These are phyloP conservation scores for Bombus confusus DNA, from an alignment of 1,140 invertebrate genomes.

Conservation along the genomic window DNA sequence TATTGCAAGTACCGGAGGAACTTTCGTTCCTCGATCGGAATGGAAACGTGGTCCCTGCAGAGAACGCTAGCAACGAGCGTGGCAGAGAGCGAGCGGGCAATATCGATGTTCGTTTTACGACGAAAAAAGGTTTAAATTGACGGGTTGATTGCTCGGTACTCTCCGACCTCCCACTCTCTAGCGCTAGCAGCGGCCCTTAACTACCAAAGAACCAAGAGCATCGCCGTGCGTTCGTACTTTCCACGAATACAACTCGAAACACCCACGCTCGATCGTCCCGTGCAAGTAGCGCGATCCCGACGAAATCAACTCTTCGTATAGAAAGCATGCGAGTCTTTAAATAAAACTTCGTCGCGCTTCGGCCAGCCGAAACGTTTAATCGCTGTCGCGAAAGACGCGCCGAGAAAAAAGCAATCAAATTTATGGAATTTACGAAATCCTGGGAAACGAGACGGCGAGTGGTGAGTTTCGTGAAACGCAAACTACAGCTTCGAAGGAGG, in stretches of 20 bases:
- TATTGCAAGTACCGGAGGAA: background rate
- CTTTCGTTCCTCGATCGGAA: background rate
- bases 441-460: background rate
- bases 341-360: conserved; percentile 17
- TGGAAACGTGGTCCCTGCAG: background rate
- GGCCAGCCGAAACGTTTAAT: background rate
- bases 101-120: conserved; percentile 39
- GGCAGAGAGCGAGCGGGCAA: background rate
- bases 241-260: conserved; percentile 47
- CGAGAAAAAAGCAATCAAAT: background rate
- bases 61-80: background rate
- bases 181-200: conserved; percentile 3
- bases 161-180: conserved; percentile 10
- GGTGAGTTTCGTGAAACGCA: too few species aligned
- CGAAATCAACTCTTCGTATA: conserved; percentile 23
- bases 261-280: conserved; percentile 48
- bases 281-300: conserved; percentile 16
- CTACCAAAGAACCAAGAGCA: conserved; percentile 11
- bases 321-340: conserved; percentile 17
- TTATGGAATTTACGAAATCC: conserved; percentile 2
- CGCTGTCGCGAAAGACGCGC: background rate
- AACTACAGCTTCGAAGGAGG: too few species aligned
- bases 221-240: conserved; percentile 38
- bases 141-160: conserved; percentile 36
- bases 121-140: conserved; percentile 41